A percentile compares a stretch with the other conserved stretches of the same genome.
phyloP scores from a whole-genome alignment of 2,113 vertebrate species.

The Haemorhous mexicanus region DNA sequence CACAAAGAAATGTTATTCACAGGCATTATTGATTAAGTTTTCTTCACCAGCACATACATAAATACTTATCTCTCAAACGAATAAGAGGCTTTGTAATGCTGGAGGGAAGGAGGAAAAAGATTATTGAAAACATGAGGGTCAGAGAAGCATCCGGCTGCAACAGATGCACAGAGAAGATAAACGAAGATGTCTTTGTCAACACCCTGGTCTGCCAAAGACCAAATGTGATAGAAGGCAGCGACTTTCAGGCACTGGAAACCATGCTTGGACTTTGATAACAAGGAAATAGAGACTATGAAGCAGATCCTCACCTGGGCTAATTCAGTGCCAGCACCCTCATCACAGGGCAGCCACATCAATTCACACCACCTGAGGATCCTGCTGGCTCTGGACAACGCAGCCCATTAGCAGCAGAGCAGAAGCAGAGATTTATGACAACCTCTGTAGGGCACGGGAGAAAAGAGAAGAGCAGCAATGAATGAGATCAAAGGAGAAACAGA shows the following conservation, averaged over 20 bases:
- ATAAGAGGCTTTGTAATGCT: constrained; percentile 10
- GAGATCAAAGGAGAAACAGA: background rate
- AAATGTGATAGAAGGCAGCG: background rate
- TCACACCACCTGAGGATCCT: background rate
- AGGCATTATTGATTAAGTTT: constrained; percentile 52
- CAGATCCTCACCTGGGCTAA: background rate
- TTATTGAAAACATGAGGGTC: constrained; percentile 58
- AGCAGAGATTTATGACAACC: background rate
- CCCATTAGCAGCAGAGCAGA: background rate
- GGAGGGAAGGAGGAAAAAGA: constrained; percentile 42
- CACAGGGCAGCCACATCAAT: background rate
- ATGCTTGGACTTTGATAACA: constrained; percentile 20
- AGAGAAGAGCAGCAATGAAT: background rate
- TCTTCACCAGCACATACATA: constrained; percentile 6
- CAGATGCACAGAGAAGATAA: constrained; percentile 45
- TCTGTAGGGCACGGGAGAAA: background rate
- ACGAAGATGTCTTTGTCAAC: constrained; percentile 28
- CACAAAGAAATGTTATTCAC: constrained; percentile 42
- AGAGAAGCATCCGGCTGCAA: constrained; percentile 49
- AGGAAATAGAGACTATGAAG: background rate
- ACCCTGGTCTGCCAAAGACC: background rate
- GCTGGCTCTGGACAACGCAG: background rate
- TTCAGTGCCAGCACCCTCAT: background rate
- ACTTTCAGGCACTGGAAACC: background rate
- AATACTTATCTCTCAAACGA: constrained; percentile 37